Base-by-base conservation (phyloP, 23 tunicate species). In the Halocynthia roretzi region DNA sequence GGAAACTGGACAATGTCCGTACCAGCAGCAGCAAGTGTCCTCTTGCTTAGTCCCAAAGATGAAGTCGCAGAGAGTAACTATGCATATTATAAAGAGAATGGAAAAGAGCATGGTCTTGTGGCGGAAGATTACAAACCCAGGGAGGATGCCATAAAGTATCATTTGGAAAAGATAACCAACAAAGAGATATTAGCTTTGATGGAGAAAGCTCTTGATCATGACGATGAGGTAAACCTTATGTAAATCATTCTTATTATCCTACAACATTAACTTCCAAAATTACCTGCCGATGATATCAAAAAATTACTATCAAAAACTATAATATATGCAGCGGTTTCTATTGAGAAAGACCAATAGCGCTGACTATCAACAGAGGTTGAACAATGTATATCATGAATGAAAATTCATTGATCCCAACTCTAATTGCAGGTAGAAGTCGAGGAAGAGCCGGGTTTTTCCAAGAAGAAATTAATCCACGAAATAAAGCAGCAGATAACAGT, bases 21-120 rank as follows among this genome's bases (percentile, higher is more conserved):
- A 6, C 76, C 85, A 7, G 85, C 85, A 23, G 92, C 92, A 53
- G 92, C 81, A 12, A 64, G 85, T 65, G 82, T 70, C 0, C 57
- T 81, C 40, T 64, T 86, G 51, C 66, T 86, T 0, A 48, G 74
- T 50, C 82, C 84, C 40, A 72, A 70, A 8, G 82, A 81, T 75
- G 76, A 67, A 31, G 50, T 62, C 8, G 70, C 85, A 20, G 62
- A 62, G 17, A 56, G 54, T 19, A 86, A 86, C 71, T 67, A 81
- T 78, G 44, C 58, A 14, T 86, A 61, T 69, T 86, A 85, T 52
- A 56, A 51, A 50, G 66, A 71, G 14, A 60, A 51, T 17, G 77
- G 61, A 51, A 51, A 70, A 56, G 72, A 84, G 51, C 62, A 73
- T 18, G 53, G 55, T 19, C 54, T 84, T 7, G 21, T 60, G 11